phyloP scores from a whole-genome alignment of 2,888 invertebrate species.

The Myopa testacea region DNA sequence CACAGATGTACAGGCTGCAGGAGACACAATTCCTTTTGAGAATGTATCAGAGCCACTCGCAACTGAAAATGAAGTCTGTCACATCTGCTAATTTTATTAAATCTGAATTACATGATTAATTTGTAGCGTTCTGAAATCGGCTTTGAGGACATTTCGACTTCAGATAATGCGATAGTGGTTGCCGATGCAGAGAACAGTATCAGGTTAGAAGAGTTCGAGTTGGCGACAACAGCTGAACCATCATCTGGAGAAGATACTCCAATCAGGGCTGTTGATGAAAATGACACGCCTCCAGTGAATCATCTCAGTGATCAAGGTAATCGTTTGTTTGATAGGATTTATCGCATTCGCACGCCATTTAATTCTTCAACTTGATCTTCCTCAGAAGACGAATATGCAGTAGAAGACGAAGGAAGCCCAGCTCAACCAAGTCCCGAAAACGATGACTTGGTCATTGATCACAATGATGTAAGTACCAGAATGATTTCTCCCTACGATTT shows the following conservation, averaged over 20 bases:
- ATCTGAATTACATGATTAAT: not conserved
- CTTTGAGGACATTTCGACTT: too few relatives aligned
- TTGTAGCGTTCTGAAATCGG: not conserved
- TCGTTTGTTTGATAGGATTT: slow-evolving; percentile 5
- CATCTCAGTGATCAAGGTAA: not conserved
- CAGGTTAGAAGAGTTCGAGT: too few relatives aligned
- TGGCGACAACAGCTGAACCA: not conserved
- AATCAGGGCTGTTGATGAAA: not conserved
- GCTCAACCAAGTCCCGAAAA: too few relatives aligned
- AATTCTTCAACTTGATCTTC: not conserved
- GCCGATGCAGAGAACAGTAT: too few relatives aligned
- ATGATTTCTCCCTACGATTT: too few relatives aligned
- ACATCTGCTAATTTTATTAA: not conserved
- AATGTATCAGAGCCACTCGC: not conserved
- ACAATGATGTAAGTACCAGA: too few relatives aligned
- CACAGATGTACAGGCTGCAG: not conserved
- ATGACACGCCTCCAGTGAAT: not conserved
- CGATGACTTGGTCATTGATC: too few relatives aligned
- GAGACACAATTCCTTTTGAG: too few relatives aligned
- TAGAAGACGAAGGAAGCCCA: too few relatives aligned
- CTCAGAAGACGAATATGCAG: too few relatives aligned
- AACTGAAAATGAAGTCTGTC: not conserved
- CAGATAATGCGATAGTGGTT: too few relatives aligned
- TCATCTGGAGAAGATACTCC: not conserved
- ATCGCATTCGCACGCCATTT: not conserved